Evolutionary conservation across 2,113 vertebrate species (phyloP), one percentile per base, ranked within the genome.

Genomic region (Gymnobelideus leadbeateri): DNA sequence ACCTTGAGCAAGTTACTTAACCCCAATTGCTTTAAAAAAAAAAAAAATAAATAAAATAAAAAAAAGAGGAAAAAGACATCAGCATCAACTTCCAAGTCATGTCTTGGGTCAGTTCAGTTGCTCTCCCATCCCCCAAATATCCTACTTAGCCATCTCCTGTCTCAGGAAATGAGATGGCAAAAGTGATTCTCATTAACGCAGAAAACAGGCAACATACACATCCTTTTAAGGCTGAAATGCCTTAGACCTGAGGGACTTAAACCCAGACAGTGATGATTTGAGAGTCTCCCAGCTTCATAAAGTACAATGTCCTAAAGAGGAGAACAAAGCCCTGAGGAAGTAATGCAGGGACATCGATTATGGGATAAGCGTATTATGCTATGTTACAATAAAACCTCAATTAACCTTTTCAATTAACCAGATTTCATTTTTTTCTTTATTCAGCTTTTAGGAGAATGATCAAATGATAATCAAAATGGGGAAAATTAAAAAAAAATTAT

Each of bases 371-470:
- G 0, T 43, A 84, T 84, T 84, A 84, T 84, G 68, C 19, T 21
- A 84, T 43, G 68, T 43, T 84, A 92, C 1, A 54, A 16, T 92
- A 50, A 91, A 92, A 95, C 77, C 43, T 93, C 25, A 96, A 91
- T 91, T 92, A 94, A 93, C 12, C 3, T 51, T 94, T 89, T 90
- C 47, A 23, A 94, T 92, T 91, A 89, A 14, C 43, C 51, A 53
- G 89, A 26, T 91, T 91, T 95, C 28, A 9, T 55, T 51, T 77
- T 92, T 94, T 92, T 55, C 57, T 43, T 3, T 91, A 77, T 1
- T 51, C 68, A 37, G 0, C 43, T 93, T 97, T 3, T 94, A 93
- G 52, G 84, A 91, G 31, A 25, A 84, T 94, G 90, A 97, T 54
- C 10, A 31, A 91, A 96, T 50, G 28, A 89, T 92, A 93, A 77